Percentiles rank a stretch among this genome's conserved stretches.
phyloP scores from a whole-genome alignment of 2,888 invertebrate genomes.

The Synanthedon vespiformis region DNA sequence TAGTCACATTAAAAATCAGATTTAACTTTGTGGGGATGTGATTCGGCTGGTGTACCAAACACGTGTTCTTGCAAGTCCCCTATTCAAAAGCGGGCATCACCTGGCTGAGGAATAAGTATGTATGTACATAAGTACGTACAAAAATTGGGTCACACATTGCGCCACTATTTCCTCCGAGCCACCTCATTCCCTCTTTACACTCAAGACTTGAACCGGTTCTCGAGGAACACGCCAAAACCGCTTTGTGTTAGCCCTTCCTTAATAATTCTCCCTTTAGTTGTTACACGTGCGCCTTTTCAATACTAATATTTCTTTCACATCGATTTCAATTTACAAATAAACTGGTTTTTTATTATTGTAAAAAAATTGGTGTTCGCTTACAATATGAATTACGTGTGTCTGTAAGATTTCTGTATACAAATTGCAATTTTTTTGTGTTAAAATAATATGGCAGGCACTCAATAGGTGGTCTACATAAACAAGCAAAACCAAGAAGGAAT shows the following conservation, averaged over 20 bases:
- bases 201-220: slow-evolving; percentile 24
- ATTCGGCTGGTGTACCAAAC: slow-evolving; percentile 37
- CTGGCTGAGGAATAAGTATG: slow-evolving; percentile 26
- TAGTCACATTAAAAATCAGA: neutral
- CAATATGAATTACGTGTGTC: too few relatives aligned
- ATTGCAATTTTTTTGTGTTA: too few relatives aligned
- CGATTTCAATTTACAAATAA: neutral
- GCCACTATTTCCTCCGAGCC: slow-evolving; percentile 28
- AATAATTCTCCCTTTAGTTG: slow-evolving; percentile 27
- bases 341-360: too few relatives aligned
- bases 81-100: slow-evolving; percentile 52
- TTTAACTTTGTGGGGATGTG: slow-evolving; percentile 15
- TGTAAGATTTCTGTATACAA: too few relatives aligned
- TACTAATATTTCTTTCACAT: slow-evolving; percentile 19
- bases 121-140: slow-evolving; percentile 10
- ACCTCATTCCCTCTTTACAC: slow-evolving; percentile 13
- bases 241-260: slow-evolving; percentile 35
- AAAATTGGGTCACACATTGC: slow-evolving; percentile 65
- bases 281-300: slow-evolving; percentile 48
- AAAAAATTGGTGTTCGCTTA: too few relatives aligned
- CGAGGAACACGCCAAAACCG: slow-evolving; percentile 16
- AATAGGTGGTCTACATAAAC: too few relatives aligned
- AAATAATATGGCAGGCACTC: too few relatives aligned
- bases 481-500: too few relatives aligned
- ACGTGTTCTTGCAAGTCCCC: slow-evolving; percentile 41